Conservation (phyloP, 2,888 invertebrate species). For the Tetropium fuscum region DNA sequence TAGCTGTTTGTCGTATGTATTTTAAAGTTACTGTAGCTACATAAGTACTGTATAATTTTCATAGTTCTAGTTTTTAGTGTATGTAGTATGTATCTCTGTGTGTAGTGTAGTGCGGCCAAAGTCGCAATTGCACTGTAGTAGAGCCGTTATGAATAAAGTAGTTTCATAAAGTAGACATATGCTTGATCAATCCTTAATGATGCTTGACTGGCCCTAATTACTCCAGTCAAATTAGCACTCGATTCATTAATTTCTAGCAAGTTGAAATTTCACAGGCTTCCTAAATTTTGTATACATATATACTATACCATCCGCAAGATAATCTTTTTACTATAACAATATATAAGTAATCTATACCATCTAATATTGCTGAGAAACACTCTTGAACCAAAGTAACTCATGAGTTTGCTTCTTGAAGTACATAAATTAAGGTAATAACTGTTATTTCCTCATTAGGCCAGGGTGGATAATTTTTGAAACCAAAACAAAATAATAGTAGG, state of each 20-base stretch:
- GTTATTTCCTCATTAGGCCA: too few relatives aligned
- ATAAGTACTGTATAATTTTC: constrained; percentile 63
- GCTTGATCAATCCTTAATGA: constrained; percentile 64
- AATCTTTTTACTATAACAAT: too few relatives aligned
- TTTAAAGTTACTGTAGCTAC: constrained; percentile 64
- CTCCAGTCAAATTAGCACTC: constrained; percentile 21
- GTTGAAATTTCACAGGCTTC: constrained; percentile 3
- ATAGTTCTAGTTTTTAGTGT: constrained; percentile 61
- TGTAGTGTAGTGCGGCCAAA: constrained; percentile 64
- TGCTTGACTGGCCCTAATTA: constrained; percentile 49
- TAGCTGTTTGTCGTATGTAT: constrained; percentile 65
- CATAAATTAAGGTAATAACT: too few relatives aligned
- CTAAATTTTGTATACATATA: too few relatives aligned
- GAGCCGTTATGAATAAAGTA: constrained; percentile 70
- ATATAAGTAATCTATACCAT: too few relatives aligned
- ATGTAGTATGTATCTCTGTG: constrained; percentile 66
- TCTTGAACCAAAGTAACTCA: too few relatives aligned
- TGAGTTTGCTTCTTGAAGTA: too few relatives aligned
- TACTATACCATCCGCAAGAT: too few relatives aligned
- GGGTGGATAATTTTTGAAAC: too few relatives aligned
- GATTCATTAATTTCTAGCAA: background rate
- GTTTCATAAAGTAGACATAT: constrained; percentile 68
- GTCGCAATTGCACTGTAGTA: constrained; percentile 68
- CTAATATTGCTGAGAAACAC: too few relatives aligned
- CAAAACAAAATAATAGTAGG: too few relatives aligned